phyloP scores from a whole-genome alignment of 2,888 invertebrate genomes.

The Napeogenes sylphis region DNA sequence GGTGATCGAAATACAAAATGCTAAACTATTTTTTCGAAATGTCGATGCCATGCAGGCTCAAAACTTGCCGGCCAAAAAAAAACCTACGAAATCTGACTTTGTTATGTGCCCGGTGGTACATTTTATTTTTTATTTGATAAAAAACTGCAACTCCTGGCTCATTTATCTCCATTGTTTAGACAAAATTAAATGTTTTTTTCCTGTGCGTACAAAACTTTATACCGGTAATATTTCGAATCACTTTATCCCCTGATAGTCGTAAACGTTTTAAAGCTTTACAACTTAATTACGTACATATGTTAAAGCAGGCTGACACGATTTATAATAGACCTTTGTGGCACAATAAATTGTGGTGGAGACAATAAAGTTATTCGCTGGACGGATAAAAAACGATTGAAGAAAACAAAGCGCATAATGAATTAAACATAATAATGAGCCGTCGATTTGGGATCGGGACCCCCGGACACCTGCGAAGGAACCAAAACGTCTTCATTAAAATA shows the following conservation, averaged over 20 bases:
- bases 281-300: constrained; percentile 75
- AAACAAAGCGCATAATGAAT: constrained; percentile 76
- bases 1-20: constrained; percentile 57
- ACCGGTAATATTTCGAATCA: constrained; percentile 42
- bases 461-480: constrained; percentile 66
- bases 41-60: constrained; percentile 48
- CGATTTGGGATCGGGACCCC: constrained; percentile 47
- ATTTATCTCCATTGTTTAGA: constrained; percentile 47
- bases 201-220: constrained; percentile 41
- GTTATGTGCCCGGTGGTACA: constrained; percentile 38
- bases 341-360: constrained; percentile 63
- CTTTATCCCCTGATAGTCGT: constrained; percentile 51
- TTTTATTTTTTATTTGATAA: constrained; percentile 34
- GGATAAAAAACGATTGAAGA: constrained; percentile 58
- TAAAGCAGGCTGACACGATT: constrained; percentile 64
- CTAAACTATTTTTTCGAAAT: constrained; percentile 53
- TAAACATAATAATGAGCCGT: constrained; percentile 69
- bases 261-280: constrained; percentile 66
- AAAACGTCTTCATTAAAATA: constrained; percentile 73
- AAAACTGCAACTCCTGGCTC: constrained; percentile 34
- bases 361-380: constrained; percentile 64
- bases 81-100: constrained; percentile 34
- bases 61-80: constrained; percentile 52
- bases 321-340: constrained; percentile 65
- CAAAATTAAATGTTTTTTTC: constrained; percentile 48